Evolutionary conservation across 2,113 vertebrate genomes (phyloP).

Genomic region (Dendropsophus ebraccatus): DNA sequence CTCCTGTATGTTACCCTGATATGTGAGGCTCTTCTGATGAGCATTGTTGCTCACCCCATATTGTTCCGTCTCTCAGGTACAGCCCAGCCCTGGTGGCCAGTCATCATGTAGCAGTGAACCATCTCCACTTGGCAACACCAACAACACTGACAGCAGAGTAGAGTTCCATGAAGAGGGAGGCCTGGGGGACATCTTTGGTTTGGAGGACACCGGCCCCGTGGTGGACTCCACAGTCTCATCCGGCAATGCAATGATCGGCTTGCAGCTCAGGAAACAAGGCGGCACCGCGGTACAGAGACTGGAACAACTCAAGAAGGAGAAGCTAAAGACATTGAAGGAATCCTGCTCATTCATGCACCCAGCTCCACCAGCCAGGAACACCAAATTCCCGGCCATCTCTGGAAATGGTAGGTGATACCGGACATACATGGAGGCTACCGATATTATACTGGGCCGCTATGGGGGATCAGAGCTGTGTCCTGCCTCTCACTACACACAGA

Average conservation of each 20-base stretch:
- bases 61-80: conserved; percentile 77
- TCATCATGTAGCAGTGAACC: conserved; percentile 98
- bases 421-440: neutral
- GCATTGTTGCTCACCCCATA: neutral
- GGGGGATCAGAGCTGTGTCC: too few relatives aligned
- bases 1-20: neutral
- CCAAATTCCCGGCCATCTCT: conserved; percentile 93
- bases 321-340: conserved; percentile 91
- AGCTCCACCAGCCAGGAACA: conserved; percentile 83
- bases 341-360: conserved; percentile 88
- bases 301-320: conserved; percentile 97
- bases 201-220: conserved; percentile 85
- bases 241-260: conserved; percentile 80
- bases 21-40: neutral
- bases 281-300: conserved; percentile 83
- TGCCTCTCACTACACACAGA: too few relatives aligned
- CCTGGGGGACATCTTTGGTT: conserved; percentile 89
- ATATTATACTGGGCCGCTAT: too few relatives aligned
- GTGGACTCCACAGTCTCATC: conserved; percentile 86
- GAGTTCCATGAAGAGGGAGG: conserved; percentile 96
- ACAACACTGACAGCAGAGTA: conserved; percentile 97
- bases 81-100: conserved; percentile 96
- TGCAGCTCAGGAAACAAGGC: conserved; percentile 89
- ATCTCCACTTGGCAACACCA: conserved; percentile 92
- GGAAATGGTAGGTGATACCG: conserved; percentile 79